A percentile compares a stretch with the other conserved stretches of the same genome.
phyloP scores from a whole-genome alignment of 1,140 invertebrate species.

The Anoplolepis gracilipes region DNA sequence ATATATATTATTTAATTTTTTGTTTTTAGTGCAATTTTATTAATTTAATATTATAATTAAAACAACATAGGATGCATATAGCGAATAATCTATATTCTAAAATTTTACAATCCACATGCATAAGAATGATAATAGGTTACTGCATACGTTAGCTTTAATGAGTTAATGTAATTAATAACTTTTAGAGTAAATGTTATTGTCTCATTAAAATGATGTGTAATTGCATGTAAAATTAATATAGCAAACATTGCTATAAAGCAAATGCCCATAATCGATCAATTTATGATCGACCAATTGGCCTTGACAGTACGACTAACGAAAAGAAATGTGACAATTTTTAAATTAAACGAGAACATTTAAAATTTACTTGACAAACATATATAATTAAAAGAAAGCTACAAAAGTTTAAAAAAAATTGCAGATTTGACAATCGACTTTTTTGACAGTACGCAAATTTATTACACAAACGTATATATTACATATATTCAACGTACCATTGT shows the following conservation, averaged over 20 bases:
- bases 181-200: constrained; percentile 48
- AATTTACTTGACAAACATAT: not conserved
- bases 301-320: not conserved
- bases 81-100: constrained; percentile 30
- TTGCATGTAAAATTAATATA: constrained; percentile 42
- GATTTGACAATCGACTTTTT: not conserved
- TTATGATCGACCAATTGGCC: not conserved
- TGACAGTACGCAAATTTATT: constrained; percentile 25
- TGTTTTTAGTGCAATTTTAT: not conserved
- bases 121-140: constrained; percentile 27
- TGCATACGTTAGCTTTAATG: constrained; percentile 43
- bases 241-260: constrained; percentile 16
- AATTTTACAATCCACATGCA: constrained; percentile 19
- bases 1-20: not conserved
- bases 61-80: not conserved
- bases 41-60: too few species aligned
- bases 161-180: constrained; percentile 50
- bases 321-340: constrained; percentile 14
- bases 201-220: constrained; percentile 50
- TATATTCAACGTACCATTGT: constrained; percentile 1
- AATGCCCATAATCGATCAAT: not conserved
- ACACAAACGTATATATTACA: not conserved
- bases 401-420: not conserved
- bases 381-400: not conserved
- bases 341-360: not conserved